A percentile compares a stretch with the other conserved stretches of the same genome.
Evolutionary conservation across 2,797 vertebrate genomes (phyloP).

Genomic region (Hydrolagus colliei): DNA sequence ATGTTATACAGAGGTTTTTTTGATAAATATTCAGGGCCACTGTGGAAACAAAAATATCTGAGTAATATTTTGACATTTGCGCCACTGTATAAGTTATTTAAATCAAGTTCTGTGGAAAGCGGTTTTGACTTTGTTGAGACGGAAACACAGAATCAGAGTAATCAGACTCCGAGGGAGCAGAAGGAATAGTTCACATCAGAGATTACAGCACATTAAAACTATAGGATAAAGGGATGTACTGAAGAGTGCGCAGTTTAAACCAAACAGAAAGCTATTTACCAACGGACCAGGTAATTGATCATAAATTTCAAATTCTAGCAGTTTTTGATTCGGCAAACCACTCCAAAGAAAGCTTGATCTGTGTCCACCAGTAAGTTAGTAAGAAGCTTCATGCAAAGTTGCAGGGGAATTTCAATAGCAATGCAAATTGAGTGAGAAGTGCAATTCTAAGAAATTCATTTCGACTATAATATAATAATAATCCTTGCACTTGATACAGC

Average conservation of each 20-base stretch:
- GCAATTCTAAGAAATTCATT: background rate
- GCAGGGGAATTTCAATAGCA: background rate
- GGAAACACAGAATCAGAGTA: background rate
- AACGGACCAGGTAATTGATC: background rate
- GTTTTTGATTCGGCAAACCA: background rate
- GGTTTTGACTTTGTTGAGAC: slow-evolving; percentile 27
- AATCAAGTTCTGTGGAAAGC: background rate
- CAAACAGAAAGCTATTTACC: background rate
- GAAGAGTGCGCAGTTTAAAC: background rate
- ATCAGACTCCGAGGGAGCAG: background rate
- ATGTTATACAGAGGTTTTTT: background rate
- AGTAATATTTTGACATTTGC: background rate
- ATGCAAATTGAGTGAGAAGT: background rate
- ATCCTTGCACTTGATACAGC: no score
- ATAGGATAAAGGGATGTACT: background rate
- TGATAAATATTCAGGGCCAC: background rate
- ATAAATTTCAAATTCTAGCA: background rate
- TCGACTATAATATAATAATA: no score
- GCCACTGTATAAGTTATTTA: background rate
- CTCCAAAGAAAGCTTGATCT: background rate
- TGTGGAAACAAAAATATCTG: background rate
- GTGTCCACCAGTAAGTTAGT: background rate
- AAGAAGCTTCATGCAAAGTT: background rate
- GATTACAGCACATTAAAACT: background rate
- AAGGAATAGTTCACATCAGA: background rate